Base-by-base conservation (phyloP, 2,888 invertebrate species). In the Agriopis marginaria region DNA sequence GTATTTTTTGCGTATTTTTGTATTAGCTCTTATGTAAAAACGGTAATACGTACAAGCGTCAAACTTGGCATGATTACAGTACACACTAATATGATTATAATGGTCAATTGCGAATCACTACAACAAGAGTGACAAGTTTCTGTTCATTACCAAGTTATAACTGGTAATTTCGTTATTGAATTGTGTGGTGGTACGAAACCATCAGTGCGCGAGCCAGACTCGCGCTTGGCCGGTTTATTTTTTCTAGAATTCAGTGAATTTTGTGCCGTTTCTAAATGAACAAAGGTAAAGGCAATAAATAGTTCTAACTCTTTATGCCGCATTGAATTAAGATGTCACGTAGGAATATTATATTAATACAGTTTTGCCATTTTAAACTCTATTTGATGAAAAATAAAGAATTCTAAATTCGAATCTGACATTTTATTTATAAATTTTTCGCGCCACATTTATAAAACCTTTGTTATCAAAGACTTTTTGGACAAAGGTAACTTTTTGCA, bases 401-500 rank as follows among this genome's bases (percentile, higher is more conserved):
- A 60, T 63, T 61, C 45, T 9, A 58, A 61, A 56, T 61, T 66
- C 50, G 54, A 62, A 51, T 55, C 55, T 47, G 32, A 66, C 54
- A n/a, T 63, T 67, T 55, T 49, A 63, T 40, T 61, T 86, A 80
- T 70, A 65, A 76, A 86, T 89, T 90, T 90, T 89, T 86, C 77
- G 76, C 77, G 68, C 76, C 71, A 78, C 77, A 75, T 83, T 86
- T 78, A 61, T 74, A 76, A 79, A 10, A 32, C 80, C 82, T 73
- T 73, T 78, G 73, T 82, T 85, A 85, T 90, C 86, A 88, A 91
- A 90, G 88, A 89, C 81, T 75, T 71, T 75, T 76, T 77, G 70
- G 65, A 87, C 84, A 87, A 84, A 83, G 81, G 75, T 68, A 44
- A 60, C 78, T 84, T 90, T 91, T 88, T 89, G 86, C 87, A 80